These are phyloP conservation scores for Notechis scutatus DNA, from an alignment of 2,113 vertebrate species.

Conservation along the genomic window DNA sequence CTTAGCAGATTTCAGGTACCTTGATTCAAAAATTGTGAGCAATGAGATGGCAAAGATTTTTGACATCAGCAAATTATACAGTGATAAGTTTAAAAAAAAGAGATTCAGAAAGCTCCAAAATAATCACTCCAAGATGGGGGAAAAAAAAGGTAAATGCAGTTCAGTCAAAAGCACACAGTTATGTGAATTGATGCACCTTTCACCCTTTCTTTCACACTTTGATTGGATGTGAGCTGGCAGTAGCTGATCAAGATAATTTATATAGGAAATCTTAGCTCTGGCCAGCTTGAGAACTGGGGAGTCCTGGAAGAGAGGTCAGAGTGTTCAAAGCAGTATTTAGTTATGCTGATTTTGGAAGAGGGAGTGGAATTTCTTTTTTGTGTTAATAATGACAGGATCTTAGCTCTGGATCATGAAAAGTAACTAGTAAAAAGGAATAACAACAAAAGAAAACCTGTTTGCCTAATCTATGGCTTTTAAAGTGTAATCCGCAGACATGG, in stretches of 20 bases:
- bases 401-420: neutral
- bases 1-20: neutral
- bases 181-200: neutral
- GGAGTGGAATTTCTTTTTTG: neutral
- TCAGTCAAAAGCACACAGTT: neutral
- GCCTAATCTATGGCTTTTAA: neutral
- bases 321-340: neutral
- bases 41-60: neutral
- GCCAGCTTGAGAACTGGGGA: neutral
- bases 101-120: neutral
- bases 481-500: neutral
- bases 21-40: neutral
- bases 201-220: neutral
- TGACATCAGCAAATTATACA: neutral
- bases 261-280: neutral
- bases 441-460: neutral
- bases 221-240: neutral
- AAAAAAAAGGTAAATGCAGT: neutral
- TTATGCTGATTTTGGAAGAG: neutral
- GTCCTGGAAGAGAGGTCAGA: neutral
- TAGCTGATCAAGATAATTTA: neutral
- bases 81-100: neutral
- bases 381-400: neutral
- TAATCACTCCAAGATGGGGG: neutral
- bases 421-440: neutral